Percentiles rank a stretch among this genome's conserved stretches.
phyloP scores from a whole-genome alignment of 2,797 vertebrate species.

The Galago senegalensis region DNA sequence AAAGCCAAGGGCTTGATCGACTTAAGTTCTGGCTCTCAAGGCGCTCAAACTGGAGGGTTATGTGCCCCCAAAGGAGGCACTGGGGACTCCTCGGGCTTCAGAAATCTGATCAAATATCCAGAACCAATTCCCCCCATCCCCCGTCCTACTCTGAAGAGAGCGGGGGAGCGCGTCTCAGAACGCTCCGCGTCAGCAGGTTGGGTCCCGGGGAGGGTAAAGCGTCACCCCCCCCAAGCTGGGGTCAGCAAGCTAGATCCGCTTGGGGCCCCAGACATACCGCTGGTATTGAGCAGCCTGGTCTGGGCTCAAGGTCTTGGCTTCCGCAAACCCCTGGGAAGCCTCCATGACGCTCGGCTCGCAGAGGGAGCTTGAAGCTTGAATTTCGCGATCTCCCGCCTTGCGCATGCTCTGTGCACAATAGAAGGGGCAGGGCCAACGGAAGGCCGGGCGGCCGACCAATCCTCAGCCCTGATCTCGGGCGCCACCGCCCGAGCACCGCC shows the following conservation, averaged over 20 bases:
- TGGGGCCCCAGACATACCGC: constrained; percentile 68
- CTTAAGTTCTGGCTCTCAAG: constrained; percentile 9
- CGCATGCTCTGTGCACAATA: neutral
- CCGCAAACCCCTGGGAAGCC: neutral
- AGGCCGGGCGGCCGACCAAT: constrained; percentile 4
- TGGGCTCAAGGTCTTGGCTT: constrained; percentile 62
- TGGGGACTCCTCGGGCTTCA: neutral
- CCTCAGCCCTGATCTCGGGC: neutral
- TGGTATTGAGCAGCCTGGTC: constrained; percentile 64
- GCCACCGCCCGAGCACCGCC: neutral
- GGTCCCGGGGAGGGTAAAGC: neutral
- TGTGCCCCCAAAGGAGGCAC: neutral
- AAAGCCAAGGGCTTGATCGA: neutral
- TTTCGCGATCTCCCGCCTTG: constrained; percentile 11
- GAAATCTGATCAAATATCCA: neutral
- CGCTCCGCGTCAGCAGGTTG: neutral
- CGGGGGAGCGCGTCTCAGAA: neutral
- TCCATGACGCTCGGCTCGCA: constrained; percentile 48
- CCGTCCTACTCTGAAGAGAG: neutral
- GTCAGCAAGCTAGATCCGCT: neutral
- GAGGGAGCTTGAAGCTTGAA: neutral
- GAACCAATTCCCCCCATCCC: neutral
- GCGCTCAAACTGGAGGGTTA: constrained; percentile 1
- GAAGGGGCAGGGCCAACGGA: neutral
- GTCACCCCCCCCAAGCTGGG: neutral